Evolutionary conservation across 1,140 invertebrate species (phyloP).

Genomic region (Lordiphosa collinella): DNA sequence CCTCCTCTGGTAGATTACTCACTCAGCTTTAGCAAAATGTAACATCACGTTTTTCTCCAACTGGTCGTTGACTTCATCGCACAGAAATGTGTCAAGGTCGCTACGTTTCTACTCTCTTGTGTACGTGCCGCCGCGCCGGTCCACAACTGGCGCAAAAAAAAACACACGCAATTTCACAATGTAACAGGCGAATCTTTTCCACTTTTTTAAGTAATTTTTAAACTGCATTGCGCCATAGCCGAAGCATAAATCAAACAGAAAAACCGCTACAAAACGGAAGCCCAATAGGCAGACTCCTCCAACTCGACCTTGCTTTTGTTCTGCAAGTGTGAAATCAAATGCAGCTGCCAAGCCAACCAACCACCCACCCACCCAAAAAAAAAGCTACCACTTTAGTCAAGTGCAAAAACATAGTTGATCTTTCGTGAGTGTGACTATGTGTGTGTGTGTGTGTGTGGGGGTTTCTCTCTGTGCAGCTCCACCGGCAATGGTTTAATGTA

Average conservation of each 20-base stretch:
- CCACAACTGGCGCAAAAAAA: neutral
- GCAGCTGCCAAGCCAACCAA: conserved; percentile 22
- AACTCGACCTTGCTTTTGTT: conserved; percentile 38
- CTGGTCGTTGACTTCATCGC: conserved; percentile 30
- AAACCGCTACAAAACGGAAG: conserved; percentile 25
- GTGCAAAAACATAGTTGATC: conserved; percentile 13
- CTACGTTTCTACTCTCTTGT: conserved; percentile 8
- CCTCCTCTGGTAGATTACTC: conserved; percentile 12
- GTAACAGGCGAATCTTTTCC: neutral
- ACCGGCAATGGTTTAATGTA: conserved; percentile 66
- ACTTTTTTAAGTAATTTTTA: conserved; percentile 19
- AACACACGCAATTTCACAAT: conserved; percentile 34
- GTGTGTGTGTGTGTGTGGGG: conserved; percentile 10
- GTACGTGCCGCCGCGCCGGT: conserved; percentile 46
- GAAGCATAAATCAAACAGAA: conserved; percentile 28
- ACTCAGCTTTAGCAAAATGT: neutral
- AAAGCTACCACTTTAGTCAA: neutral
- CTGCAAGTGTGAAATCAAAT: conserved; percentile 27
- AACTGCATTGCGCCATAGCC: conserved; percentile 46
- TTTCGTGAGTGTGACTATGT: conserved; percentile 13
- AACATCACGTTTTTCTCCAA: conserved; percentile 10
- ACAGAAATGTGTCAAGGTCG: conserved; percentile 61
- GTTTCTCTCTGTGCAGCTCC: conserved; percentile 33
- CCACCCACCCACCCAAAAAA: conserved; percentile 10
- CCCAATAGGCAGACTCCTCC: neutral